Evolutionary conservation across 2,797 vertebrate genomes (phyloP), one percentile per base, ranked within the genome.

Genomic region (Coreius guichenoti): DNA sequence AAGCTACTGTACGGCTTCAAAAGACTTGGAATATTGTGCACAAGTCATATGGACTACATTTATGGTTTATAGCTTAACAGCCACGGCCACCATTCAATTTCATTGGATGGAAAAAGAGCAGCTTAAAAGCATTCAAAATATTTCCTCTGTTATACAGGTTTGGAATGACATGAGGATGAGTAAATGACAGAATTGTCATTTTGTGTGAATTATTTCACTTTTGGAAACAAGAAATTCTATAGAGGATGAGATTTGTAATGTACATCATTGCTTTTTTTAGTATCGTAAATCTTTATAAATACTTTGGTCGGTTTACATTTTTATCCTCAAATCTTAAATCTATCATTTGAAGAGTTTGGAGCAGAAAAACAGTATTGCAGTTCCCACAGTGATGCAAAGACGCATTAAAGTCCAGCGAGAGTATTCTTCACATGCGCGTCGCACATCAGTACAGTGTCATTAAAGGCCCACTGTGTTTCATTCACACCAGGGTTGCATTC

Each of bases 251-350:
- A 33, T 54, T 68, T 36, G 13, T 51, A n/a, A 45, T 54, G 63
- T 80, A 80, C 29, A 68, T 33, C 43, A 33, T n/a, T 80, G 45
- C 45, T 68, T 63, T 80, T 63, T 67, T 45, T 14, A 61, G 67
- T 61, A 36, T 29, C 6, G 61, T 17, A 75, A 75, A 65, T 75
- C 70, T 47, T 36, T 39, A 75, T 73, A 61, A 83, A 83, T 65
- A 65, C 81, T 83, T 83, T 83, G 81, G 70, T 83, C 16, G 8
- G 81, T 29, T 72, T 74, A 82, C 29, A 82, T 73, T 58, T 43
- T 72, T 7, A 74, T 74, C 69, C 69, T 82, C 17, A 82, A 47
- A 82, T 72, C 33, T 26, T 39, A 69, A 54, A 70, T 39, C 31
- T 81, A 36, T n/a, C 0, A 14, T 29, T 43, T 56, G 6, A 58